These are phyloP conservation scores for Lycia hirtaria DNA, from an alignment of 2,888 invertebrate genomes.

Conservation along the genomic window DNA sequence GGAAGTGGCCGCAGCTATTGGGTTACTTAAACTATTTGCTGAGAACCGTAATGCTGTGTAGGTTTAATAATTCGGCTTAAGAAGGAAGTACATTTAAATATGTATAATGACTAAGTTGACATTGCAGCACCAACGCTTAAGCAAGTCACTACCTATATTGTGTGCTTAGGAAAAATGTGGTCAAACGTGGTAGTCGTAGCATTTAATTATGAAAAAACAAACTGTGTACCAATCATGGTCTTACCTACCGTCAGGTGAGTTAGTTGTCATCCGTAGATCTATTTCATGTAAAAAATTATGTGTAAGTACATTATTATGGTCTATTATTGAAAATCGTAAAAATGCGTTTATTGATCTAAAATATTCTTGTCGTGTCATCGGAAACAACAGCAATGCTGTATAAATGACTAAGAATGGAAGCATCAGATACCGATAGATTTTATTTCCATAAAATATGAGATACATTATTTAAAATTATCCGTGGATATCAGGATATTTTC, in stretches of 20 bases:
- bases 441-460: not conserved
- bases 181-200: too few relatives aligned
- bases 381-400: not conserved
- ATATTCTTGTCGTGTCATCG: not conserved
- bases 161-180: slow-evolving; percentile 8
- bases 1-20: slow-evolving; percentile 69
- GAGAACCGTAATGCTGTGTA: slow-evolving; percentile 48
- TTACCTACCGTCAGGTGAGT: too few relatives aligned
- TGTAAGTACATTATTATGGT: not conserved
- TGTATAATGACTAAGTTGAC: slow-evolving; percentile 17
- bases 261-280: too few relatives aligned
- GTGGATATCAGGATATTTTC: slow-evolving; percentile 24
- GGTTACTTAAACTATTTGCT: slow-evolving; percentile 53
- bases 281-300: too few relatives aligned
- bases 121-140: slow-evolving; percentile 4
- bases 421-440: too few relatives aligned
- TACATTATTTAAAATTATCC: not conserved
- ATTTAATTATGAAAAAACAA: too few relatives aligned
- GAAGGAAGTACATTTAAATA: slow-evolving; percentile 13
- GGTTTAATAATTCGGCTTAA: slow-evolving; percentile 42
- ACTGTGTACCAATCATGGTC: too few relatives aligned
- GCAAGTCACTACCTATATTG: slow-evolving; percentile 45
- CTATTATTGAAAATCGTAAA: slow-evolving; percentile 7
- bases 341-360: not conserved
- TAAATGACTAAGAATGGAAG: not conserved